Evolutionary conservation across 2,888 invertebrate genomes (phyloP).

Genomic region (Biston stratarius): DNA sequence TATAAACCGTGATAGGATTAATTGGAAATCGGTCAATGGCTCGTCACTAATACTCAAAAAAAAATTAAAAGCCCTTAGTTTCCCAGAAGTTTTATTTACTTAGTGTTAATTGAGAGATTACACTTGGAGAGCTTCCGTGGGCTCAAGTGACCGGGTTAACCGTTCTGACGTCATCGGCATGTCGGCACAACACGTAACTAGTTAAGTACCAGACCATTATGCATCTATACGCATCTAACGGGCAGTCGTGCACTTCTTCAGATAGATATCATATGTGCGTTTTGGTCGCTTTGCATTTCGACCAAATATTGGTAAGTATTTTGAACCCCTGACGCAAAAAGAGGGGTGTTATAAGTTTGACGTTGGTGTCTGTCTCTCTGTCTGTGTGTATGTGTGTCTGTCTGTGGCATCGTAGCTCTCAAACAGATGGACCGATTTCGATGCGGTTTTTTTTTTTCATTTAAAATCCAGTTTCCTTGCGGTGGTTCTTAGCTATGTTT

Average conservation of each 20-base stretch:
- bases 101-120: conserved; percentile 52
- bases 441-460: no score
- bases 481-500: no score
- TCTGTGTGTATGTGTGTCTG: no score
- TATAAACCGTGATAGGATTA: no score
- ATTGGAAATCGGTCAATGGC: conserved; percentile 9
- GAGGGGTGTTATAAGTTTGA: no score
- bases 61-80: conserved; percentile 9
- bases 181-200: neutral
- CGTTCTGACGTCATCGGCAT: conserved; percentile 47
- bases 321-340: no score
- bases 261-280: no score
- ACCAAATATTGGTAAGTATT: neutral
- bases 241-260: neutral
- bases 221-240: neutral
- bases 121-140: conserved; percentile 56
- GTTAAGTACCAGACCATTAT: neutral
- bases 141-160: conserved; percentile 63
- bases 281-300: neutral
- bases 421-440: no score
- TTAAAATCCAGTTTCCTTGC: no score
- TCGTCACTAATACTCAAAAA: neutral
- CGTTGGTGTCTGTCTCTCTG: no score
- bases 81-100: conserved; percentile 30
- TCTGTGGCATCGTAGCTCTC: no score